A percentile compares a stretch with the other conserved stretches of the same genome.
These are phyloP conservation scores for Protula sp. DNA, from an alignment of 2,888 invertebrate species.

Conservation along the genomic window DNA sequence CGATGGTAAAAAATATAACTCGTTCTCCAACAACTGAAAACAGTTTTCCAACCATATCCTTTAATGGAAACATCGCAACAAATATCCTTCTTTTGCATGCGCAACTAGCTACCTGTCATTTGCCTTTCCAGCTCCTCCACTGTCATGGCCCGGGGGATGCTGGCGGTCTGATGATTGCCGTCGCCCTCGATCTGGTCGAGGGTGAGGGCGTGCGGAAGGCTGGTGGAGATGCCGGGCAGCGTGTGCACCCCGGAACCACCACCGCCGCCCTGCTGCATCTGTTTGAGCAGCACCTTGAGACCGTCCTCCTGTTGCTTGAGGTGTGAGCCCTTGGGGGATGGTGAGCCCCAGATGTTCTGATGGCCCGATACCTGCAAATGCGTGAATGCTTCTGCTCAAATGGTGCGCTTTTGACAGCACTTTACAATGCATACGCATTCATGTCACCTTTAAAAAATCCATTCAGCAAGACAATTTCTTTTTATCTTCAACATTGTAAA, in stretches of 20 bases:
- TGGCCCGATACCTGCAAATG: conserved; percentile 21
- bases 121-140: conserved; percentile 12
- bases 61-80: too few species aligned
- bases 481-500: too few species aligned
- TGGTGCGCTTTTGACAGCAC: too few species aligned
- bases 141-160: conserved; percentile 4
- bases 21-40: too few species aligned
- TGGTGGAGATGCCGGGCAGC: too few species aligned
- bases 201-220: conserved; percentile 1
- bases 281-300: background rate
- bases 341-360: conserved; percentile 49
- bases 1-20: too few species aligned
- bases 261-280: background rate
- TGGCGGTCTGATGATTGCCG: conserved; percentile 5
- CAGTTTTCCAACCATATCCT: too few species aligned
- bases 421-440: too few species aligned
- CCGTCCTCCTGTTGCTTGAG: conserved; percentile 7
- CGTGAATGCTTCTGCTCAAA: conserved; percentile 15
- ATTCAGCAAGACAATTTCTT: too few species aligned
- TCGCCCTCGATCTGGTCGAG: conserved; percentile 5
- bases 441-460: too few species aligned
- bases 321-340: conserved; percentile 26
- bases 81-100: too few species aligned
- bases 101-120: conserved; percentile 2
- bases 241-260: too few species aligned